These are phyloP conservation scores for Lanius ludovicianus DNA, from an alignment of 2,113 vertebrate species.

Conservation along the genomic window DNA sequence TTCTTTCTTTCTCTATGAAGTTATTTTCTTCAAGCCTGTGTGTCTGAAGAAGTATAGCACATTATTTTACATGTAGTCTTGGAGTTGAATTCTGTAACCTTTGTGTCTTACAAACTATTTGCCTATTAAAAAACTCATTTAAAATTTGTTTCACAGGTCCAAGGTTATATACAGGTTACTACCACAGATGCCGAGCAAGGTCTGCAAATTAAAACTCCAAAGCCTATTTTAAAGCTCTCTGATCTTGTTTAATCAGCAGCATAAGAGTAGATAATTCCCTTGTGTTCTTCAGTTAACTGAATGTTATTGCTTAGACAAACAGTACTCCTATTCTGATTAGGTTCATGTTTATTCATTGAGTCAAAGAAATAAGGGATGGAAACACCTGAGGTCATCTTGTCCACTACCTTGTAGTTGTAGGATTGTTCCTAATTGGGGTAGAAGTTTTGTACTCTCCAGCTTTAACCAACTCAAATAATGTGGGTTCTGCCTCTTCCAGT, in stretches of 20 bases:
- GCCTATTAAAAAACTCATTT: not conserved
- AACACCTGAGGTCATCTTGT: not conserved
- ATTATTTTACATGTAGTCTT: not conserved
- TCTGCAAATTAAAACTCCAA: constrained; percentile 39
- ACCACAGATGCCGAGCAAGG: not conserved
- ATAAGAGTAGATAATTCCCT: not conserved
- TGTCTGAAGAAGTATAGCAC: not conserved
- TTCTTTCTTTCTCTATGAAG: not conserved
- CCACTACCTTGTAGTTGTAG: not conserved
- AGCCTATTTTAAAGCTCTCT: not conserved
- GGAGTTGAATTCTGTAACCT: not conserved
- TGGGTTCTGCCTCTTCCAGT: not conserved
- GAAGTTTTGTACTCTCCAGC: not conserved
- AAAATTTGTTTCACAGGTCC: not conserved
- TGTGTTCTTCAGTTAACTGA: constrained; percentile 8
- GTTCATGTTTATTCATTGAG: constrained; percentile 47
- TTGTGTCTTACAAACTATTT: not conserved
- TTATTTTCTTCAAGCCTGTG: not conserved
- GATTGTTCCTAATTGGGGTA: not conserved
- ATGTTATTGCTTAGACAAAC: constrained; percentile 57
- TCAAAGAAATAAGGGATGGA: not conserved
- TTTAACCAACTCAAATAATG: not conserved
- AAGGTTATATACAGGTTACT: not conserved
- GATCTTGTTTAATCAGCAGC: constrained; percentile 56
- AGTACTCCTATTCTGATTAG: constrained; percentile 21